Conservation (phyloP, 2,888 invertebrate species). For the Steinernema hermaphroditum region DNA sequence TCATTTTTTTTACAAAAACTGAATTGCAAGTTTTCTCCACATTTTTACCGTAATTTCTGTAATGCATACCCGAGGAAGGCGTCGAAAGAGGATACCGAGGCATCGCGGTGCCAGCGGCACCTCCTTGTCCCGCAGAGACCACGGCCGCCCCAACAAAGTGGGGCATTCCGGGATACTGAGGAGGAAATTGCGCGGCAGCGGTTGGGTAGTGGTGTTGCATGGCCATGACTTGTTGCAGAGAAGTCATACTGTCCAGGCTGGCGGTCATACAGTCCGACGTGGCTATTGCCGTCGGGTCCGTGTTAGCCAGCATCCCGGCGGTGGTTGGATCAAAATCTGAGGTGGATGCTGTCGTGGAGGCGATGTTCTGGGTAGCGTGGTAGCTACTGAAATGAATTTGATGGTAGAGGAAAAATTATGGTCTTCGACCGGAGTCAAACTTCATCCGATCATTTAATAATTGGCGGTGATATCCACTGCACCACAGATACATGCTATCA, state of each 20-base stretch:
- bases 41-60: background rate
- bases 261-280: conserved; percentile 17
- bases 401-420: too few relatives aligned
- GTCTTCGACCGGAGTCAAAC: too few relatives aligned
- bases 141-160: conserved; percentile 47
- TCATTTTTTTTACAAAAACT: conserved; percentile 20
- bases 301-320: conserved; percentile 34
- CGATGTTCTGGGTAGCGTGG: conserved; percentile 31
- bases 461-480: too few relatives aligned
- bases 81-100: conserved; percentile 31
- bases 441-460: too few relatives aligned
- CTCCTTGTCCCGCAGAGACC: conserved; percentile 27
- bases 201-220: conserved; percentile 54
- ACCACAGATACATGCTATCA: too few relatives aligned
- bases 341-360: conserved; percentile 32
- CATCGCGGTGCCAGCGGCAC: background rate
- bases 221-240: conserved; percentile 58
- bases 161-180: conserved; percentile 55
- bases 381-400: background rate
- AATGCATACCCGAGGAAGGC: conserved; percentile 43
- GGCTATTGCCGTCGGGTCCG: conserved; percentile 36
- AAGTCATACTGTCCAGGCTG: conserved; percentile 35
- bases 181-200: conserved; percentile 34
- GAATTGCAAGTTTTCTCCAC: background rate
- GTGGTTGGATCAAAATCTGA: conserved; percentile 39